Conservation (phyloP, 2,888 invertebrate genomes). For the Apocheima hispidaria region DNA sequence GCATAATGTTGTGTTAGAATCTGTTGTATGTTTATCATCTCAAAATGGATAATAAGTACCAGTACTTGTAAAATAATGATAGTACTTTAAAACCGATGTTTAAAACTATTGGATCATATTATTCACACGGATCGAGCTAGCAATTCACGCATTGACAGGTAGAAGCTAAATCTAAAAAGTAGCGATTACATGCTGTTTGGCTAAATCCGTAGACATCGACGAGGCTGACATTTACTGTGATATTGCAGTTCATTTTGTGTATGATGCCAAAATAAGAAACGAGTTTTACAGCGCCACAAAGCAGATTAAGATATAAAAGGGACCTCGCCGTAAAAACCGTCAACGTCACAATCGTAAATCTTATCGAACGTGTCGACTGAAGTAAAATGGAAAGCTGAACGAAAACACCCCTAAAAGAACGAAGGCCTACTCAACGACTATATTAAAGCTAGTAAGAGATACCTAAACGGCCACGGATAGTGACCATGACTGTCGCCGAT, state of each 20-base stretch:
- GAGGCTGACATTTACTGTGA: not conserved
- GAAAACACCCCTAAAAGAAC: constrained; percentile 4
- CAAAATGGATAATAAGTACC: no score
- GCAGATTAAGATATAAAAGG: constrained; percentile 32
- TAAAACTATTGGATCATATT: no score
- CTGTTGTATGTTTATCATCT: no score
- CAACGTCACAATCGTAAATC: constrained; percentile 29
- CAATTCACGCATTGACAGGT: not conserved
- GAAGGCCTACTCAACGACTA: constrained; percentile 3
- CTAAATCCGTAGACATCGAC: not conserved
- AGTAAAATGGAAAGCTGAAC: constrained; percentile 17
- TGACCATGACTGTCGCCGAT: constrained; percentile 19
- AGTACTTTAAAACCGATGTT: no score
- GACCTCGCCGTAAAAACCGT: constrained; percentile 22
- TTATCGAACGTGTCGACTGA: constrained; percentile 24
- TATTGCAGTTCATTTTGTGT: constrained; percentile 11
- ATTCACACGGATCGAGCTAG: not conserved
- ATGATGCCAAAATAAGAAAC: constrained; percentile 24
- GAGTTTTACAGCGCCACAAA: constrained; percentile 26
- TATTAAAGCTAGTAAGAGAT: constrained; percentile 8
- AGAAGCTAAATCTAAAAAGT: no score
- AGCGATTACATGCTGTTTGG: no score
- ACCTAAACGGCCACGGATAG: constrained; percentile 11
- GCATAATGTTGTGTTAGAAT: no score
- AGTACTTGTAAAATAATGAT: no score